A percentile compares a stretch with the other conserved stretches of the same genome.
phyloP scores from a whole-genome alignment of 2,113 vertebrate genomes.

The Chroicocephalus ridibundus region DNA sequence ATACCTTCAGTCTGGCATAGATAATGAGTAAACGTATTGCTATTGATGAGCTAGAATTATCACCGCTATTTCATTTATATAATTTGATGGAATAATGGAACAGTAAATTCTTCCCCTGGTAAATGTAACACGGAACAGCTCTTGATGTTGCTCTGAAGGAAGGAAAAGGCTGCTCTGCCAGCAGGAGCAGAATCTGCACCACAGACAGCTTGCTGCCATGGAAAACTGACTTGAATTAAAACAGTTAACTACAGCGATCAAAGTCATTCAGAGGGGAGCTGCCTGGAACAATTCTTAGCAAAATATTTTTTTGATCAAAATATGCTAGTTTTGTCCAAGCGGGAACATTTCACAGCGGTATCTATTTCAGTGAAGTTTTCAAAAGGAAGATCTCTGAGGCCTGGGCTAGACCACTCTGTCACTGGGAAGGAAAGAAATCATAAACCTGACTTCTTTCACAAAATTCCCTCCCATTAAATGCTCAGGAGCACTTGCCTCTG shows the following conservation, averaged over 20 bases:
- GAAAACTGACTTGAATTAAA: neutral
- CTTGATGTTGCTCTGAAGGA: neutral
- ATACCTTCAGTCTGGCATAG: slow-evolving; percentile 40
- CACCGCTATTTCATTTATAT: neutral
- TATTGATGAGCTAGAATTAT: neutral
- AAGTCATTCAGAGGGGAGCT: neutral
- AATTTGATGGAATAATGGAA: neutral
- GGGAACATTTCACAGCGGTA: neutral
- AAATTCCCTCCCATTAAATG: neutral
- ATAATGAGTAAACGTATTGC: slow-evolving; percentile 44
- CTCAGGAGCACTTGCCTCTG: neutral
- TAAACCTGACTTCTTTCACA: neutral
- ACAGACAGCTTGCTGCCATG: neutral
- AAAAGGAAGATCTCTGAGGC: neutral
- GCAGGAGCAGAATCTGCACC: neutral
- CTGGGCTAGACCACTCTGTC: neutral
- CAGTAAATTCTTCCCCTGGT: neutral
- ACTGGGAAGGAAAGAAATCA: neutral
- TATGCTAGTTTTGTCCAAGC: neutral
- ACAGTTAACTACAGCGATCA: neutral
- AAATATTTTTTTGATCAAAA: slow-evolving; percentile 28
- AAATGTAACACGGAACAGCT: neutral
- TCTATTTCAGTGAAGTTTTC: neutral
- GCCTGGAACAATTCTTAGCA: neutral
- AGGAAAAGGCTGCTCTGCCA: neutral